Percentiles rank a stretch among this genome's conserved stretches.
phyloP scores from a whole-genome alignment of 2,797 vertebrate genomes.

The Thalassophryne amazonica region DNA sequence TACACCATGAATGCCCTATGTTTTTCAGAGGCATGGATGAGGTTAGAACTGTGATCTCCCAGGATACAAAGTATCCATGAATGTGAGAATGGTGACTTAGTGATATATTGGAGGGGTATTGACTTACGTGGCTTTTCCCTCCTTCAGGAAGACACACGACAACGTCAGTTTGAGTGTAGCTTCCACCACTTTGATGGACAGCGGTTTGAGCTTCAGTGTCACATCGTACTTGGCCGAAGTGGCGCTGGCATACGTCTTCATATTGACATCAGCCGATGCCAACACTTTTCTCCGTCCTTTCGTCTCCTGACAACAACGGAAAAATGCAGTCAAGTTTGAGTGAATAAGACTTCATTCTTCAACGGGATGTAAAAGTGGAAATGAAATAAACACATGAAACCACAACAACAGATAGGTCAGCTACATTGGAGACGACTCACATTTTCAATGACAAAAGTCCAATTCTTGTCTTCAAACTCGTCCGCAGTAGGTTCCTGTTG shows the following conservation, averaged over 20 bases:
- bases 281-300: constrained; percentile 86
- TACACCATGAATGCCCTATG: too few species aligned
- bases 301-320: constrained; percentile 76
- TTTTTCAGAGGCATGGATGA: too few species aligned
- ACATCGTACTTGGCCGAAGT: constrained; percentile 77
- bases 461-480: constrained; percentile 91
- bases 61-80: too few species aligned
- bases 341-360: background rate
- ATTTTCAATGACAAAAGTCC: constrained; percentile 90
- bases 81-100: too few species aligned
- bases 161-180: constrained; percentile 84
- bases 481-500: constrained; percentile 85
- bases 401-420: background rate
- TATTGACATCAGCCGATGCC: constrained; percentile 84
- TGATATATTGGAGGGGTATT: background rate
- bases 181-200: constrained; percentile 88
- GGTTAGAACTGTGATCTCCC: too few species aligned
- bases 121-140: constrained; percentile 93
- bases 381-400: background rate
- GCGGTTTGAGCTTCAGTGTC: constrained; percentile 80
- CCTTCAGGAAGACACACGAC: constrained; percentile 85
- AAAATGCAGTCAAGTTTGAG: background rate
- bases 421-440: constrained; percentile 69
- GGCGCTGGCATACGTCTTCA: constrained; percentile 82
- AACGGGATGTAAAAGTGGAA: background rate